These are phyloP conservation scores for Gadus chalcogrammus DNA, from an alignment of 2,113 vertebrate species.

Conservation along the genomic window DNA sequence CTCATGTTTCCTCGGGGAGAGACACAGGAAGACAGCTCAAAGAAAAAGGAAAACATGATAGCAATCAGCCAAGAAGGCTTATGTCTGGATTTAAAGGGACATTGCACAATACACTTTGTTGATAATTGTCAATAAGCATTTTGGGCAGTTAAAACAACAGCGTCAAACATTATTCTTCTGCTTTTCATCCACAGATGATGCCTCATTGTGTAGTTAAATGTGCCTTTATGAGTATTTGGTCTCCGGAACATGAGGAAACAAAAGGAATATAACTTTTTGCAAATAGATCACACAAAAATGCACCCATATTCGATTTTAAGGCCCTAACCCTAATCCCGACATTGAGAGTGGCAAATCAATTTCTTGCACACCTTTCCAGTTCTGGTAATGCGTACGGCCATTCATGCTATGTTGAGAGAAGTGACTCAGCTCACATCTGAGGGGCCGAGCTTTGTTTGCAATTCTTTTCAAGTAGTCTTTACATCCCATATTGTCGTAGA, in stretches of 20 bases:
- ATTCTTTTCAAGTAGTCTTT: conserved; percentile 52
- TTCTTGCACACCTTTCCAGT: not conserved
- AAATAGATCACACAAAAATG: not conserved
- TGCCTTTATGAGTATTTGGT: not conserved
- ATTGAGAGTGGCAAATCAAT: too few species aligned
- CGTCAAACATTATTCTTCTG: too few species aligned
- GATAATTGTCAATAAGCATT: not conserved
- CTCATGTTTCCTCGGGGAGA: conserved; percentile 38
- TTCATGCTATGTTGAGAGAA: conserved; percentile 35
- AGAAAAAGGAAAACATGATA: conserved; percentile 20
- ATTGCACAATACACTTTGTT: not conserved
- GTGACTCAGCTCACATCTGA: conserved; percentile 53
- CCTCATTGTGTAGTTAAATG: too few species aligned
- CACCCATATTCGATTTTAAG: not conserved
- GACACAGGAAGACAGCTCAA: conserved; percentile 12
- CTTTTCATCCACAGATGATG: too few species aligned
- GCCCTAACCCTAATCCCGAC: too few species aligned
- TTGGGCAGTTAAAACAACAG: too few species aligned
- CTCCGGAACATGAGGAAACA: not conserved
- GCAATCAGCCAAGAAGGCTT: not conserved
- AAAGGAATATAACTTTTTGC: not conserved
- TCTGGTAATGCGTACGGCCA: conserved; percentile 24
- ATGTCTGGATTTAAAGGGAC: not conserved
- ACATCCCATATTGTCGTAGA: too few species aligned
- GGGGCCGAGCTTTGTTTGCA: conserved; percentile 59